Evolutionary conservation across 2,797 vertebrate genomes (phyloP).

Genomic region (Manis javanica): DNA sequence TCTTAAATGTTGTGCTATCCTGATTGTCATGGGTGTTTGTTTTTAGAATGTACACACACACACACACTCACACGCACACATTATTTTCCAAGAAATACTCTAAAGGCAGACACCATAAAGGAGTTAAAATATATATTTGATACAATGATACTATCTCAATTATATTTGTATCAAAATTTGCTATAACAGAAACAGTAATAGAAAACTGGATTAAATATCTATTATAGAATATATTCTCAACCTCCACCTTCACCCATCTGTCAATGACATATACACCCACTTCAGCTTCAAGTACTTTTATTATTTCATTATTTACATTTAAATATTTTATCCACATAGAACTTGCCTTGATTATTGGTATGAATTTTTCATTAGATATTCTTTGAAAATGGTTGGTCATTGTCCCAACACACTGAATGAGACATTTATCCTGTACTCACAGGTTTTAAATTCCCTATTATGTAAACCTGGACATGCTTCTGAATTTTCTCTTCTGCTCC

Average conservation of each 20-base stretch:
- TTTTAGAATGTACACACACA: background rate
- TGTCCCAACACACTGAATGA: background rate
- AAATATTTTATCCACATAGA: background rate
- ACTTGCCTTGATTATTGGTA: background rate
- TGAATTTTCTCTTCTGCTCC: background rate
- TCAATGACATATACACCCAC: background rate
- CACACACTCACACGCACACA: background rate
- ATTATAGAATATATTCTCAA: background rate
- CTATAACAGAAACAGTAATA: background rate
- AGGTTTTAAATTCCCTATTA: background rate
- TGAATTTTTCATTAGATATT: background rate
- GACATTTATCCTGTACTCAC: background rate
- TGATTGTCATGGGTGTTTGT: background rate
- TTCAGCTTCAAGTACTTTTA: background rate
- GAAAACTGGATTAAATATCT: background rate
- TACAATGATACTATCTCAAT: background rate
- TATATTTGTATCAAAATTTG: background rate
- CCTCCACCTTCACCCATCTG: background rate
- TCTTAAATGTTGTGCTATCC: background rate
- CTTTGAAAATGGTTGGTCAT: background rate
- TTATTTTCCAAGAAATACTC: background rate
- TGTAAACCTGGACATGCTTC: background rate
- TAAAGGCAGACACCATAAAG: background rate
- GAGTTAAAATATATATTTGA: background rate
- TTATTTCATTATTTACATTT: slow-evolving; percentile 31